Conservation (phyloP, 2,797 vertebrate genomes). For the Alcedo quadribrachys region DNA sequence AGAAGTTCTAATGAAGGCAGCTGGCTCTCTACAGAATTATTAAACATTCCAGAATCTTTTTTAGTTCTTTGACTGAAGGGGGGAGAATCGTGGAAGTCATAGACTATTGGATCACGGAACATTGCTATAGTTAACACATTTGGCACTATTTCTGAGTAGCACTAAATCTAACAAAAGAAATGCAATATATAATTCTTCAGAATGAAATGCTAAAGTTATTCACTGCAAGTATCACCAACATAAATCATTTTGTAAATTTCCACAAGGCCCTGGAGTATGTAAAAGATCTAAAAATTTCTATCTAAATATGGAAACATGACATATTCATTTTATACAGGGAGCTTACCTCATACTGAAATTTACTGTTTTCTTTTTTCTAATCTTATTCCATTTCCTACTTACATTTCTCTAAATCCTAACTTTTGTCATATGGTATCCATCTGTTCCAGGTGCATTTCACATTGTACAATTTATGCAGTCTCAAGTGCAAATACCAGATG, state of each 20-base stretch:
- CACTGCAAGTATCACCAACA: neutral
- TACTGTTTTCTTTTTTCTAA: constrained; percentile 63
- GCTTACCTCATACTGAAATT: constrained; percentile 52
- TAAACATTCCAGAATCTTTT: constrained; percentile 29
- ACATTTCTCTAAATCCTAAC: constrained; percentile 60
- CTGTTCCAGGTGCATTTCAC: constrained; percentile 66
- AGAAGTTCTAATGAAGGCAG: constrained; percentile 45
- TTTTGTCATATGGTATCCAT: constrained; percentile 65
- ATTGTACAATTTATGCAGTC: constrained; percentile 63
- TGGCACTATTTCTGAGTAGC: constrained; percentile 24
- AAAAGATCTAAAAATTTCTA: constrained; percentile 50
- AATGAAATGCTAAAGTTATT: constrained; percentile 46
- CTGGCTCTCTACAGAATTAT: constrained; percentile 49
- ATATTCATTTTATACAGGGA: constrained; percentile 26
- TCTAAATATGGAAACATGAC: constrained; percentile 41
- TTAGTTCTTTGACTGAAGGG: constrained; percentile 23
- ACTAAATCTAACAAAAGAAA: constrained; percentile 41
- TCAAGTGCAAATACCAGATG: constrained; percentile 57
- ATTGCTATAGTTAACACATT: constrained; percentile 10
- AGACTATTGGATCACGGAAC: constrained; percentile 15
- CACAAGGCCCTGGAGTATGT: constrained; percentile 5
- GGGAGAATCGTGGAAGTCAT: neutral
- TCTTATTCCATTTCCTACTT: constrained; percentile 67
- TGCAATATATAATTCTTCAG: constrained; percentile 2
- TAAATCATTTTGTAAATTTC: constrained; percentile 43